Percentiles rank a stretch among this genome's conserved stretches.
Conservation (phyloP, 1,140 invertebrate species). For the Drosophila pachea region DNA sequence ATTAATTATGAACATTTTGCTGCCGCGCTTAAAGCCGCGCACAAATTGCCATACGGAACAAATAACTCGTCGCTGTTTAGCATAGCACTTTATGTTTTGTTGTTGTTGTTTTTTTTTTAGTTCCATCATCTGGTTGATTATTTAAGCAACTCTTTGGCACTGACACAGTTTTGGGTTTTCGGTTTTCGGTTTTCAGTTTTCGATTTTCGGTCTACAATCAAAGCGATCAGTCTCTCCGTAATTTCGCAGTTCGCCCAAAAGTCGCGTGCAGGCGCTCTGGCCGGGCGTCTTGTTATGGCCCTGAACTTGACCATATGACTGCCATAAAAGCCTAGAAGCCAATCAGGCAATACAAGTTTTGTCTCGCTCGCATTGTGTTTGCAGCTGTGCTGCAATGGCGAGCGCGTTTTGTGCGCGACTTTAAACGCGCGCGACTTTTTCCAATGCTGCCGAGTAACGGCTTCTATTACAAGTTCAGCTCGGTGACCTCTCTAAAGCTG, state of each 20-base stretch:
- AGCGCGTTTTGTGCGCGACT: constrained; percentile 12
- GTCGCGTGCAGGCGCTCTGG: constrained; percentile 18
- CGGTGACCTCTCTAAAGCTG: constrained; percentile 33
- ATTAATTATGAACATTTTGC: constrained; percentile 51
- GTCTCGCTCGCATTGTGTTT: neutral
- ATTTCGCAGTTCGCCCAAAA: constrained; percentile 7
- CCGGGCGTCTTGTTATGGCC: constrained; percentile 18
- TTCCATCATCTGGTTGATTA: no score
- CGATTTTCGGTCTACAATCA: neutral
- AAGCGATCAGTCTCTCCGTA: constrained; percentile 31
- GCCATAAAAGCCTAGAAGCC: constrained; percentile 23
- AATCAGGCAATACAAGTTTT: constrained; percentile 26
- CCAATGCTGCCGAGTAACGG: constrained; percentile 6
- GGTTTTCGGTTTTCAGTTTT: constrained; percentile 27
- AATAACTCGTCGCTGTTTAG: constrained; percentile 43
- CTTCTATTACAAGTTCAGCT: constrained; percentile 18
- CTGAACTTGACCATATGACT: constrained; percentile 59
- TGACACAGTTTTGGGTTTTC: constrained; percentile 56
- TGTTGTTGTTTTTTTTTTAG: constrained; percentile 21
- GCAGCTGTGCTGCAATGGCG: constrained; percentile 1
- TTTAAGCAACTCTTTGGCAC: constrained; percentile 46
- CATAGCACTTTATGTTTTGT: constrained; percentile 63
- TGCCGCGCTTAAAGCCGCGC: constrained; percentile 18
- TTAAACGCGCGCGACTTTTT: constrained; percentile 24
- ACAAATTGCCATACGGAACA: constrained; percentile 38